phyloP scores from a whole-genome alignment of 2,113 vertebrate species.

The Archilochus colubris region DNA sequence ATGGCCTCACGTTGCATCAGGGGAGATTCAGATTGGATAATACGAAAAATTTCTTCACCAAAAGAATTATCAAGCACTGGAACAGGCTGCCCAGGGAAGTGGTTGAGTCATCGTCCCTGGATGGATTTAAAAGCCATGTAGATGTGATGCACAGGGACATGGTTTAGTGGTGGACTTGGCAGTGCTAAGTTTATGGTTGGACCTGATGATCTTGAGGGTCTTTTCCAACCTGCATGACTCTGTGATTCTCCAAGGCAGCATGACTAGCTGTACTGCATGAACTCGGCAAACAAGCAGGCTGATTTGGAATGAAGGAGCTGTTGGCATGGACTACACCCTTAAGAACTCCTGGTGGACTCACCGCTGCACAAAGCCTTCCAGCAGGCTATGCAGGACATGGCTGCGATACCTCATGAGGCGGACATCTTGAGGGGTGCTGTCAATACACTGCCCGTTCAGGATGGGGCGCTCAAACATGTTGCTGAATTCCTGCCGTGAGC shows the following conservation, averaged over 20 bases:
- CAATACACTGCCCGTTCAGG: constrained; percentile 95
- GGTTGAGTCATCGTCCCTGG: background rate
- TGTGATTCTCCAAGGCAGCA: background rate
- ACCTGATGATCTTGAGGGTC: background rate
- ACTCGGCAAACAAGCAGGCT: background rate
- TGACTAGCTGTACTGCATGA: background rate
- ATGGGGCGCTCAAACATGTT: constrained; percentile 99
- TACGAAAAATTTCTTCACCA: background rate
- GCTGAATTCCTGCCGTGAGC: constrained; percentile 97
- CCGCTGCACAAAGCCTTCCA: constrained; percentile 98
- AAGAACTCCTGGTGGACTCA: constrained; percentile 55
- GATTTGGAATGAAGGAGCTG: background rate
- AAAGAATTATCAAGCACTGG: background rate
- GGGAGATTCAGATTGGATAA: background rate
- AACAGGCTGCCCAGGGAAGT: background rate
- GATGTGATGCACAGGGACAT: background rate
- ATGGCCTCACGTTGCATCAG: accelerated
- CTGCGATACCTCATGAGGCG: constrained; percentile 98
- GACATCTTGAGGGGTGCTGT: constrained; percentile 96
- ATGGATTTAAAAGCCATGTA: background rate
- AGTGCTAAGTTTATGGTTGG: accelerated
- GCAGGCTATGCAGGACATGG: constrained; percentile 95
- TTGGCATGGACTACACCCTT: accelerated
- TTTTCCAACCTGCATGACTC: background rate
- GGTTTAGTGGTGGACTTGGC: background rate